phyloP scores from a whole-genome alignment of 2,113 vertebrate genomes.

The Pteropus alecto region DNA sequence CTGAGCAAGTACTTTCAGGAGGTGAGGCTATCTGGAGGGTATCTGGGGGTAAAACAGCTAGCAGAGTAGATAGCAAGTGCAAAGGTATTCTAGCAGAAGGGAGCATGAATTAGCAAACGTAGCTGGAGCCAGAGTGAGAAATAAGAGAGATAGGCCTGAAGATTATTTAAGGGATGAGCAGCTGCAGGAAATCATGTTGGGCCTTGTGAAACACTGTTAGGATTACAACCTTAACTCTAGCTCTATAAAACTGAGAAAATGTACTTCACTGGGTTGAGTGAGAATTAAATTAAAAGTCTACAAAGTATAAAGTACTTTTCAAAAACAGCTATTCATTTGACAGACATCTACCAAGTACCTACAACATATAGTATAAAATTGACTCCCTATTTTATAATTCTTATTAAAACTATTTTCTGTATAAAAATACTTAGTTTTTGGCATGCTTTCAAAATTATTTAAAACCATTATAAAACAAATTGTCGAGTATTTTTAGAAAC shows the following conservation, averaged over 20 bases:
- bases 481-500: not conserved
- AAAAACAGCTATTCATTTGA: not conserved
- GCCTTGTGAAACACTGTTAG: not conserved
- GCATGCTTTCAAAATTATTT: slow-evolving; percentile 3
- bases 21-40: not conserved
- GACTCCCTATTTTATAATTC: not conserved
- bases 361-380: not conserved
- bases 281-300: not conserved
- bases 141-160: not conserved
- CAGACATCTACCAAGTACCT: not conserved
- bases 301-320: not conserved
- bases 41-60: not conserved
- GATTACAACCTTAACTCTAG: not conserved
- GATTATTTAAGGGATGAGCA: not conserved
- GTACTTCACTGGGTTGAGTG: not conserved
- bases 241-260: not conserved
- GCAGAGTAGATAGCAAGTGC: not conserved
- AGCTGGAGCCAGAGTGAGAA: not conserved
- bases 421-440: not conserved
- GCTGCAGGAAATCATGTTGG: not conserved
- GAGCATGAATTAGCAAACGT: not conserved
- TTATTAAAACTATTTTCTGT: not conserved
- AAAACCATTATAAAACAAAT: not conserved
- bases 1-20: slow-evolving; percentile 1
- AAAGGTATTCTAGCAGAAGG: not conserved